Base-by-base conservation (phyloP, 2,113 vertebrate genomes). In the Orthonyx spaldingii region DNA sequence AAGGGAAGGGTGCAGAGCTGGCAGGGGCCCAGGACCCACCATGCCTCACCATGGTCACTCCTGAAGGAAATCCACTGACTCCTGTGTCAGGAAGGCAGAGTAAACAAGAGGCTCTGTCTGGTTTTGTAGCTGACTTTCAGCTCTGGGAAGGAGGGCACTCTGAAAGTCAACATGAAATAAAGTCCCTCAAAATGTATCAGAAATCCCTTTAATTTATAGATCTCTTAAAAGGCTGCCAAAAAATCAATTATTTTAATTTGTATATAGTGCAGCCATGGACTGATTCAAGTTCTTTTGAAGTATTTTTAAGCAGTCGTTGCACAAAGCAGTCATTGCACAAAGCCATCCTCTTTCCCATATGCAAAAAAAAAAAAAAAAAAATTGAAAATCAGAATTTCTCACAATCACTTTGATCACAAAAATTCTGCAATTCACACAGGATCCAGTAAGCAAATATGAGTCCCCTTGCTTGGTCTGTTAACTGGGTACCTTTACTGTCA, bases 211-310 rank as follows among this genome's bases (percentile, higher is more conserved):
- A 96, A 97, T 97, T 97, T 97, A 96, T 96, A 94, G 95, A 95
- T 96, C 71, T 95, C 89, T 84, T 93, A 92, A 91, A 96, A 95
- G 82, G 63, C 94, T 96, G 95, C 95, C 97, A 97, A 96, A 94
- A 97, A 97, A 92, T 95, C 94, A 97, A 94, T 97, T 97, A 95
- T 96, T 97, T 96, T 95, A 97, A 97, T 97, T 97, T 97, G 97
- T 97, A 83, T 97, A 87, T 94, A 92, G 95, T 77, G 53, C 84
- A 92, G 89, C 79, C 84, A 81, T 87, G 63, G 46, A 91, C 96
- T 95, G 93, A 95, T 95, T 94, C 93, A 96, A 96, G 87, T 89
- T 94, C 94, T 95, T 97, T 94, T 96, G 95, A 97, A 97, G 96
- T 96, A 75, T 95, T 93, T 96, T 96, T 96, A 94, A 96, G 93